Evolutionary conservation across 2,797 vertebrate species (phyloP), one percentile per base, ranked within the genome.

Genomic region (Halcyon leucocephala): DNA sequence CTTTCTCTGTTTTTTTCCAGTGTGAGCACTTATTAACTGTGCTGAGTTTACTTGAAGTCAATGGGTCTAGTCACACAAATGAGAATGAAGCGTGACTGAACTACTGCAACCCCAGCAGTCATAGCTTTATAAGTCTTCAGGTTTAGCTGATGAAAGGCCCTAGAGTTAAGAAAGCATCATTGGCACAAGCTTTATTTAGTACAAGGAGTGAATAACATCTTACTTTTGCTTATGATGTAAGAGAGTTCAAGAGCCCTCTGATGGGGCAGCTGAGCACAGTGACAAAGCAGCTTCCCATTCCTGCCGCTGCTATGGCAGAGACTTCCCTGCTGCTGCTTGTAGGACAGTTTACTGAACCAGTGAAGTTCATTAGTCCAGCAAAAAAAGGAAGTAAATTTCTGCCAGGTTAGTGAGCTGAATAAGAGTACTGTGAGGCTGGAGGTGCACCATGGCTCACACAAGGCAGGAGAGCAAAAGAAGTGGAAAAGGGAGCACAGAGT

Each of bases 231-330:
- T 64, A 5, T 24, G 11, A 22, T 24, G 4, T 25, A 39, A 79
- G 22, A 35, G 8, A 70, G 14, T 25, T 62, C n/a, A 35, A 48
- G 37, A 61, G 15, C 46, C 9, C 35, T 67, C 44, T 31, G 22
- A 10, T 7, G 33, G 24, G 44, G 16, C 29, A 60, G 42, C 29
- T 66, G 41, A 16, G 35, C 0, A 1, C 18, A 46, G 31, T 6
- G 51, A 28, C 16, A 17, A 24, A 1, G 9, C 21, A 77, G 6
- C 29, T 81, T 83, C 61, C 61, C 39, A 6, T 17, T 71, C 35
- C 42, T 64, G 13, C 26, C 7, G 4, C 29, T 3, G 0, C 12
- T 7, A 4, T 0, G 4, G 19, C 13, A 5, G 37, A 42, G 78
- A 28, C 7, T 42, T 2, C 2, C 42, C 42, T 33, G 44, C 18